These are phyloP conservation scores for Periophthalmus magnuspinnatus DNA, from an alignment of 2,797 vertebrate genomes.

Conservation along the genomic window DNA sequence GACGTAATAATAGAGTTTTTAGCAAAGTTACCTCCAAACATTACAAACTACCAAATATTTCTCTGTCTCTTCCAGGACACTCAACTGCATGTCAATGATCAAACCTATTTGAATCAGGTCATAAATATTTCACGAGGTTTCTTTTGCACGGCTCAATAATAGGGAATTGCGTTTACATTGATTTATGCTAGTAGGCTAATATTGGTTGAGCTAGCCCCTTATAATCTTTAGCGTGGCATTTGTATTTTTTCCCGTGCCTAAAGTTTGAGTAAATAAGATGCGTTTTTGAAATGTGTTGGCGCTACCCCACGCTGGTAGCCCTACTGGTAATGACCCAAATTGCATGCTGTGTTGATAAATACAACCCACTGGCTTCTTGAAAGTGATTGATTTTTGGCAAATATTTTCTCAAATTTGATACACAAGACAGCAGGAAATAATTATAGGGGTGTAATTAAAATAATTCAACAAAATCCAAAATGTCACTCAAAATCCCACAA, in stretches of 20 bases:
- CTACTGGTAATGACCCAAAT: background rate
- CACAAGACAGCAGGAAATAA: background rate
- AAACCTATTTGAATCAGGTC: background rate
- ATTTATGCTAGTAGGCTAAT: background rate
- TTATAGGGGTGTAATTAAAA: background rate
- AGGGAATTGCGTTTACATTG: background rate
- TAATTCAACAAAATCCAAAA: conserved; percentile 5
- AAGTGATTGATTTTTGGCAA: background rate
- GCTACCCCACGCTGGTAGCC: background rate
- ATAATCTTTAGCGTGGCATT: background rate
- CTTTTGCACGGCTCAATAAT: background rate
- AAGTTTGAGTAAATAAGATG: background rate
- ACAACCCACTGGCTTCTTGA: background rate
- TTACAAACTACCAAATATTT: background rate
- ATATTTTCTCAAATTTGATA: background rate
- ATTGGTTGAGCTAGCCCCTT: background rate
- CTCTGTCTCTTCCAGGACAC: no score
- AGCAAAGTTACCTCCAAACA: background rate
- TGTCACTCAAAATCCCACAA: conserved; percentile 26
- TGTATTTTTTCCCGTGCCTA: background rate
- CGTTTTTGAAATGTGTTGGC: background rate
- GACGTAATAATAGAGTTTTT: no score
- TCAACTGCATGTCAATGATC: background rate
- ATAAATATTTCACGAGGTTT: background rate
- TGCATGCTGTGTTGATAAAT: background rate